Base-by-base conservation (phyloP, 2,888 invertebrate genomes). In the Mythimna vitellina region DNA sequence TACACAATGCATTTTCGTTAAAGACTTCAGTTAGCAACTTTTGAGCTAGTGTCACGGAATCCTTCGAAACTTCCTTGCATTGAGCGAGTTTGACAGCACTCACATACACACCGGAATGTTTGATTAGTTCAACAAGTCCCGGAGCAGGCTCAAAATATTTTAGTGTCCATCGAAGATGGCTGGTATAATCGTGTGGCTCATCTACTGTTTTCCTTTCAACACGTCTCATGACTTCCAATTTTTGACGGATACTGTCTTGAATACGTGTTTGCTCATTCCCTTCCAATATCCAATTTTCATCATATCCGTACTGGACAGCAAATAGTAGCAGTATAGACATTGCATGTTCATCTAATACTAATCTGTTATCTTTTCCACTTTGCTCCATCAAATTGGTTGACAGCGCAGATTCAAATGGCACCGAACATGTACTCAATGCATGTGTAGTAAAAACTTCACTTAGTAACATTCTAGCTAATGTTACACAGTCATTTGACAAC, bases 371-470 rank as follows among this genome's bases (percentile, higher is more conserved):
- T 42, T 12, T 38, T 7, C 14, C 3, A 3, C 8, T 9, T 22
- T 6, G 14, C 7, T 17, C 22, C 2, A 17, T 17, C 12, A 22
- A 7, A 22, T 3, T 4, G 6, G 10, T 3, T 9, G 9, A 46
- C 46, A 6, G 10, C 20, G 7, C 20, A 9, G 1, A 46, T 46
- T 17, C 17, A 46, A 17, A 25, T 22, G 22, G 17, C 20, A 20
- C 1, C 29, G 22, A 60, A 60, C 70, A 70, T 8, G 14, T 25
- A n/a, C 42, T 54, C 49, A 71, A 42, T n/a, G 72, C 73, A 42
- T 25, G 9, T 12, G 29, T 22, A 17, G 57, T 51, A 20, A 53
- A 71, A 3, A 71, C 17, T 63, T 71, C 51, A 1, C 14, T n/a
- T 14, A 63, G 8, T 51, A 70, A 68, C 25, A 25, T 49, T 49